A percentile compares a stretch with the other conserved stretches of the same genome.
Conservation (phyloP, 2,797 vertebrate species). For the Xenopus petersii region DNA sequence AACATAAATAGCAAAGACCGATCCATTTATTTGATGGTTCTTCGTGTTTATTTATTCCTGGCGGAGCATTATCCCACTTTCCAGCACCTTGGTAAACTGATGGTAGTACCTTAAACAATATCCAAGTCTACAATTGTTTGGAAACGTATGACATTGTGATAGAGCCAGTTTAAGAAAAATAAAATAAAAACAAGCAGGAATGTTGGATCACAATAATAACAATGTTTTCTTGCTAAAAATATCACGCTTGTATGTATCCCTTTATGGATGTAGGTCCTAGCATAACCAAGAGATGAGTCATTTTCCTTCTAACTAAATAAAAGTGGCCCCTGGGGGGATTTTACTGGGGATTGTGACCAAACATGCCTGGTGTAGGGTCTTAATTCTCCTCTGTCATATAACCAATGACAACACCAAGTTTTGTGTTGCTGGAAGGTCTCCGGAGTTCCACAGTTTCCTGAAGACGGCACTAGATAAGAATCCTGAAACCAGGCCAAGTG, state of each 20-base stretch:
- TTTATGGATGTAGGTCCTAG: slow-evolving; percentile 11
- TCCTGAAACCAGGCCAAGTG: slow-evolving; percentile 82
- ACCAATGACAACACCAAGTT: neutral
- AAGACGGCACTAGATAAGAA: slow-evolving; percentile 87
- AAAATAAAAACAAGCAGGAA: neutral
- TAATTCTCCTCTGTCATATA: slow-evolving; percentile 5
- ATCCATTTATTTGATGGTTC: too few species aligned
- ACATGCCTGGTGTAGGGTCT: slow-evolving; percentile 15
- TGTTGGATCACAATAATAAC: neutral
- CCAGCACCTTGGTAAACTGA: too few species aligned
- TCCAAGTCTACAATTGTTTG: too few species aligned
- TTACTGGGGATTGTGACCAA: neutral
- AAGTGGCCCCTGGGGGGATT: neutral
- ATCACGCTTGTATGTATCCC: slow-evolving; percentile 1
- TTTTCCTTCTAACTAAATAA: neutral
- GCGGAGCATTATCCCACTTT: too few species aligned
- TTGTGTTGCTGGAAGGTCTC: slow-evolving; percentile 73
- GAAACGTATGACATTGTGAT: too few species aligned
- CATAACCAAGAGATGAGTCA: neutral
- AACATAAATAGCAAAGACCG: too few species aligned
- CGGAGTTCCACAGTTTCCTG: slow-evolving; percentile 90
- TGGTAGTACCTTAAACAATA: too few species aligned
- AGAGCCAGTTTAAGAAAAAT: neutral
- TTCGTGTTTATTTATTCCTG: too few species aligned
- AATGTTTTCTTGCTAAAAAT: slow-evolving; percentile 12